Evolutionary conservation across 2,888 invertebrate species (phyloP), one percentile per base, ranked within the genome.

Genomic region (Melieria picta): DNA sequence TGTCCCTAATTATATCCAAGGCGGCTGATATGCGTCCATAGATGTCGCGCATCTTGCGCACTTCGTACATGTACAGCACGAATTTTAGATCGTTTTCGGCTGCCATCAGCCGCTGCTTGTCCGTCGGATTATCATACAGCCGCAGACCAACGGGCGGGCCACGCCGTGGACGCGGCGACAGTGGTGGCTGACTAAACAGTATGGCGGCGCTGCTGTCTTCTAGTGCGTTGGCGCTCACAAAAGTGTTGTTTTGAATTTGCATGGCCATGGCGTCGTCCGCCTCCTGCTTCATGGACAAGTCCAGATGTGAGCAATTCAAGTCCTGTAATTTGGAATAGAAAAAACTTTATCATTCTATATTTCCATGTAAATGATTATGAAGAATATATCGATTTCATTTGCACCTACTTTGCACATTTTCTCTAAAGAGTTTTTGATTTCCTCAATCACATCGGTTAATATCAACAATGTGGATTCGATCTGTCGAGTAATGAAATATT

Each of bases 381-480:
- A 52, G 5, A 52, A 52, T 7, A 9, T 52, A 13, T 52, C 13
- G 10, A 56, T 16, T 13, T 16, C 4, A 42, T 62, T 10, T 60
- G 7, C 58, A 78, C 79, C 73, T 78, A 86, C 86, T 79, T 88
- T 87, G 78, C 91, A 90, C 77, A 91, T 90, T 83, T 90, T 89
- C 81, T 91, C 90, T 75, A 91, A 82, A 13, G 90, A 90, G 73
- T 88, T 87, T 83, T 91, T 90, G 57, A 90, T 88, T 83, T 91
- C 90, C 65, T 88, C 87, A 76, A 90, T 88, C 79, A 91, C 87
- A 77, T 87, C 87, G 65, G 90, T 89, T 78, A 91, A 84, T 61
- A 89, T 89, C 77, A 91, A 89, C 77, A 92, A 84, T 73, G 90
- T 89, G 60, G 87, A 87, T 85, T 91, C 91, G 81, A 91, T 90